Base-by-base conservation (phyloP, 2,888 invertebrate genomes). In the Hirtodrosophila cameraria region DNA sequence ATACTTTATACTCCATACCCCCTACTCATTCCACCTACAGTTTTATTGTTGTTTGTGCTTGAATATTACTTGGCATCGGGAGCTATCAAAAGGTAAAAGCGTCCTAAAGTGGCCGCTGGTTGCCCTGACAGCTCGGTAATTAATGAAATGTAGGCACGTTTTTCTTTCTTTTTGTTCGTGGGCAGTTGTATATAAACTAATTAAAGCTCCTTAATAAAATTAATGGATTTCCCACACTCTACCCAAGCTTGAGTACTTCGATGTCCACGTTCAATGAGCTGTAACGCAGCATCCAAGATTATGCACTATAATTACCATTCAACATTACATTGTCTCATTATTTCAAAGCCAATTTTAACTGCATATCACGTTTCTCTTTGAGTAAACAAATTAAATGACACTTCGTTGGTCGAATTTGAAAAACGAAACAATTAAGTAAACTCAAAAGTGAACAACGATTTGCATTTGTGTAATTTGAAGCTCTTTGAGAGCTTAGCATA, bases 131-230 rank as follows among this genome's bases (percentile, higher is more conserved):
- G 74, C 62, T 42, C 57, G 31, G 73, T 81, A 82, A 82, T 82
- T 82, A 84, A 82, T 82, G 84, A 84, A 82, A 84, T 68, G 74
- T 84, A 74, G 69, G 69, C 69, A 68, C 55, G 52, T 53, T 69
- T 62, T 43, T 36, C 45, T 59, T 39, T 41, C 18, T 25, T 36
- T 53, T 35, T 53, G 28, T 30, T 39, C 39, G 15, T 25, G 36
- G 41, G 46, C 53, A 60, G 42, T 57, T 54, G 31, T 42, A 9
- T 50, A 66, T 68, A 71, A 72, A 72, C 75, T 81, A 82, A 82
- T 82, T 81, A 81, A 78, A 73, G 75, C 60, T 48, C 50, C 78
- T 78, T 82, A 82, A 82, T 81, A 84, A 76, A 81, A 69, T 65
- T 84, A 82, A 81, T 81, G 83, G 84, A 61, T 68, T 62, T 62